Conservation (phyloP, 1,140 invertebrate genomes). For the Samia ricini region DNA sequence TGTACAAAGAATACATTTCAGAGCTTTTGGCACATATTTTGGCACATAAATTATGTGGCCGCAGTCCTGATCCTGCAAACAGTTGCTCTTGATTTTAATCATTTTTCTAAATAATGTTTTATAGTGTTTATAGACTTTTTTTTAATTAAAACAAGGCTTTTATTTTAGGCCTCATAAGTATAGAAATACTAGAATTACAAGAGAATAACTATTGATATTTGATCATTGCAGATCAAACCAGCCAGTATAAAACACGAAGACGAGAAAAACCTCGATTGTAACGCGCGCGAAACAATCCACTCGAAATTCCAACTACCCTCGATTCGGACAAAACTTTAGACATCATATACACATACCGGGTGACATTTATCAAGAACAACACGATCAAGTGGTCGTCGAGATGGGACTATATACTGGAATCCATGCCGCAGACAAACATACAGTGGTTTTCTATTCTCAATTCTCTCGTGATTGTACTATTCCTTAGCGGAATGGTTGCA, state of each 20-base stretch:
- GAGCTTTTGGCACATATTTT: too few relatives aligned
- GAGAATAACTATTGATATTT: background rate
- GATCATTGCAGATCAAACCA: constrained; percentile 80
- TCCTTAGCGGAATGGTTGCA: constrained; percentile 98
- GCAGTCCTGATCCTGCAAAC: too few relatives aligned
- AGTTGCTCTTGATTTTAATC: too few relatives aligned
- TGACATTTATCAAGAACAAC: constrained; percentile 89
- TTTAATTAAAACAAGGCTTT: too few relatives aligned
- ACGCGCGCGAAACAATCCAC: constrained; percentile 78
- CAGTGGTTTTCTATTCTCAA: constrained; percentile 99
- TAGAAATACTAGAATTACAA: too few relatives aligned
- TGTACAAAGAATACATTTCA: too few relatives aligned
- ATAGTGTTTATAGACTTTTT: too few relatives aligned
- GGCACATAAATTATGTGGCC: too few relatives aligned
- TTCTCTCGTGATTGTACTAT: constrained; percentile 92
- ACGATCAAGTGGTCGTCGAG: constrained; percentile 98
- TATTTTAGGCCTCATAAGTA: too few relatives aligned
- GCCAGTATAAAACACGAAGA: constrained; percentile 85
- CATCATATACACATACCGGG: constrained; percentile 93
- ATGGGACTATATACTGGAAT: constrained; percentile 99
- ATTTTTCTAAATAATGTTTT: too few relatives aligned
- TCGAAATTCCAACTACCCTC: constrained; percentile 83
- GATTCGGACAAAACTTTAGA: constrained; percentile 78
- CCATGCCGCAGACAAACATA: constrained; percentile 98
- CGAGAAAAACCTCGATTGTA: constrained; percentile 76